Base-by-base conservation (phyloP, 1,140 invertebrate genomes). In the Bilobella aurantiaca region DNA sequence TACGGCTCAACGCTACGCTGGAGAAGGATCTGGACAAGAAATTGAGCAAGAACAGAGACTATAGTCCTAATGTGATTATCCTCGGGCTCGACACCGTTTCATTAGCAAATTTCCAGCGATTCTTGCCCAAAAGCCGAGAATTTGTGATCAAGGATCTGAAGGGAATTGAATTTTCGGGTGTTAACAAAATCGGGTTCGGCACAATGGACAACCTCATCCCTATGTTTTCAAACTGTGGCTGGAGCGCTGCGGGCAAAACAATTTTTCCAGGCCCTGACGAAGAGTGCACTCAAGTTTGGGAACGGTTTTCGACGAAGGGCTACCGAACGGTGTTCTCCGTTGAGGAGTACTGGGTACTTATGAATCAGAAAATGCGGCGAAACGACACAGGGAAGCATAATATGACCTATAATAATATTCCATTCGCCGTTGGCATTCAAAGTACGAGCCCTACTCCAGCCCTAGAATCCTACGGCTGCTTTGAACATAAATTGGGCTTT, bases 241-340 rank as follows among this genome's bases (percentile, higher is more conserved):
- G 12, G 14, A 18, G 14, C 12, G 25, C 3, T 23, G 21, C 14
- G 14, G 12, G 23, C 12, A 53, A 42, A 18, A 42, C 34, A 12
- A 8, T 53, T 53, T 53, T 53, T 23, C 23, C 49, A 23, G 25
- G 49, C 21, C 49, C 49, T 14, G 14, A 12, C 25, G 14, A 53
- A 23, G 23, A 53, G 46, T 92, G 90, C 73, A 83, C 86, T 0
- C 86, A 90, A 67, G 79, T 93, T 14, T 93, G 90, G 90, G 84
- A 88, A n/a, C n/a, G 59, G 80, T 82, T 64, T 93, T 83, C 73
- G 82, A 82, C 65, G 75, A 85, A 27, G 30, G 86, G 87, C 1
- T 93, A 87, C 74, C 81, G 84, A 0, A 93, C 91, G 0, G 84
- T 85, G 1, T 87, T 87, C 62, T 86, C 82, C 0, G 91, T 94